Conservation (phyloP, 2,797 vertebrate genomes). For the Margarornis squamiger region DNA sequence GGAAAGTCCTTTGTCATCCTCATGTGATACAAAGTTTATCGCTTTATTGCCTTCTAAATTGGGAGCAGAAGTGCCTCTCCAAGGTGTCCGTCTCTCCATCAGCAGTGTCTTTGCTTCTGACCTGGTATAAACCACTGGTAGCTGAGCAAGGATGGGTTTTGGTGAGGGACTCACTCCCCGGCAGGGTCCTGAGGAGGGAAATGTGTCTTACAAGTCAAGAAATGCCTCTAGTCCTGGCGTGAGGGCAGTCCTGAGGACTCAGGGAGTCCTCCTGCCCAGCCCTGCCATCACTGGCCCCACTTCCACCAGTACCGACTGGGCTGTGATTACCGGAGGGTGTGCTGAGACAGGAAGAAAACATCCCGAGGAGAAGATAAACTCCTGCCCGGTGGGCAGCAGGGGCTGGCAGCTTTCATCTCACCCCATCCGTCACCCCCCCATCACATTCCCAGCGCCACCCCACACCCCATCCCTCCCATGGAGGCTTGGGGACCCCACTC, state of each 20-base stretch:
- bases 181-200: background rate
- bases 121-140: accelerated
- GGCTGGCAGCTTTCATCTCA: background rate
- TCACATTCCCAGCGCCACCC: background rate
- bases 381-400: accelerated
- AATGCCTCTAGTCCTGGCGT: background rate
- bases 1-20: background rate
- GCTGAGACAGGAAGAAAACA: slow-evolving; percentile 13
- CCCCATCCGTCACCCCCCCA: background rate
- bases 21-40: background rate
- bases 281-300: background rate
- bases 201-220: accelerated
- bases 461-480: accelerated
- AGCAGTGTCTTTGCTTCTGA: background rate
- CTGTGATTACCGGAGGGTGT: background rate
- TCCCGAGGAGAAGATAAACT: background rate
- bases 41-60: background rate
- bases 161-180: background rate
- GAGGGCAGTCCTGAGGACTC: background rate
- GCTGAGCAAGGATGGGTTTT: background rate
- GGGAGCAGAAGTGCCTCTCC: background rate
- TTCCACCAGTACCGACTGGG: background rate
- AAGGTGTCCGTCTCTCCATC: background rate
- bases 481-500: background rate
- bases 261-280: slow-evolving; percentile 1